Conservation (phyloP, 2,797 vertebrate genomes). For the Lacerta agilis region DNA sequence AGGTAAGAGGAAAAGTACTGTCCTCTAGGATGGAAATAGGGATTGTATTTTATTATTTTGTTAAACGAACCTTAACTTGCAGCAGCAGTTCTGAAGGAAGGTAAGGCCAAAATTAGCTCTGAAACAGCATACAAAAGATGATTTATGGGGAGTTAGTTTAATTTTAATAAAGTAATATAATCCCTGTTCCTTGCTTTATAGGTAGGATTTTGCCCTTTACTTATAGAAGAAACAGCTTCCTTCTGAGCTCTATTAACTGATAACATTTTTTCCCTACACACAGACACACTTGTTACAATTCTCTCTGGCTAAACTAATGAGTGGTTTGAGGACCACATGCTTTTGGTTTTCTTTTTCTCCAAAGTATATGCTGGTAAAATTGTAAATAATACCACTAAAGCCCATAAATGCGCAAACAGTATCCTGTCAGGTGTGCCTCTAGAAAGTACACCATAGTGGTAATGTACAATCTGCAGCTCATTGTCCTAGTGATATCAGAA, state of each 20-base stretch:
- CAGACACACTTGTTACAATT: neutral
- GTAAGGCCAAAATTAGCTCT: slow-evolving; percentile 23
- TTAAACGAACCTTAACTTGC: neutral
- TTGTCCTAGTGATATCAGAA: neutral
- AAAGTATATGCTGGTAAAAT: neutral
- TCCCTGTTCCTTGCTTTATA: slow-evolving; percentile 34
- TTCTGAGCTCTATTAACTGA: slow-evolving; percentile 20
- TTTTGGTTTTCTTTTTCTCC: neutral
- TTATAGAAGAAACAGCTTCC: slow-evolving; percentile 23
- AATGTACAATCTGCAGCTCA: accelerated
- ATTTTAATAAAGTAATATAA: slow-evolving; percentile 43
- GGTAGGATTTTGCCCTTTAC: slow-evolving; percentile 9
- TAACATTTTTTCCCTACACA: slow-evolving; percentile 21
- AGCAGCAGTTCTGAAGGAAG: slow-evolving; percentile 13
- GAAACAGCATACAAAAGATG: slow-evolving; percentile 20
- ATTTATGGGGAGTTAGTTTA: slow-evolving; percentile 44
- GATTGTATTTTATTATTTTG: slow-evolving; percentile 34
- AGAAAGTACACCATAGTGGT: neutral
- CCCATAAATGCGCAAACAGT: neutral
- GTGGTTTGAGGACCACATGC: neutral
- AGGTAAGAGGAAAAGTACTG: slow-evolving; percentile 12
- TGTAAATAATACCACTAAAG: neutral
- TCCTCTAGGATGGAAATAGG: slow-evolving; percentile 4
- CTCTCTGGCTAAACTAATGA: neutral
- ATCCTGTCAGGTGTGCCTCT: accelerated